These are phyloP conservation scores for Resseliella maxima DNA, from an alignment of 2,888 invertebrate genomes.

Conservation along the genomic window DNA sequence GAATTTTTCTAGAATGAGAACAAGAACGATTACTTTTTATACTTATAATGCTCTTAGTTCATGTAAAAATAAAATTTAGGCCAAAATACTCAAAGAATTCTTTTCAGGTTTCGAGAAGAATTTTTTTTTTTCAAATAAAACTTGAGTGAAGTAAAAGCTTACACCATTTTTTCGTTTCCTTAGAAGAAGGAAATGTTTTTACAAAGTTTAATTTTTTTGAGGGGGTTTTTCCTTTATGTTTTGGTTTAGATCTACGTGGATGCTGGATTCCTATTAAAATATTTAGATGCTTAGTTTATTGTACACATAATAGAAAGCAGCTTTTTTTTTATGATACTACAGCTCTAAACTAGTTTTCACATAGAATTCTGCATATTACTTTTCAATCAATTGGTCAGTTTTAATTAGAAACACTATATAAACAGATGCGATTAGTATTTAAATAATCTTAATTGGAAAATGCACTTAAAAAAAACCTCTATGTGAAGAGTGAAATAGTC, in stretches of 20 bases:
- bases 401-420: neutral
- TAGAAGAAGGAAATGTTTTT: conserved; percentile 4
- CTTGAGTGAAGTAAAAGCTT: conserved; percentile 44
- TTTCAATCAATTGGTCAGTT: neutral
- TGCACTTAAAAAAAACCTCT: too few species aligned
- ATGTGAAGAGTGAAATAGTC: too few species aligned
- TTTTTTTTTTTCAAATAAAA: neutral
- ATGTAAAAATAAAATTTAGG: conserved; percentile 11
- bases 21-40: neutral
- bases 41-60: neutral
- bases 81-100: neutral
- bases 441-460: neutral
- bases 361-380: neutral
- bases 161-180: conserved; percentile 43
- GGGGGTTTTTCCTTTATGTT: neutral
- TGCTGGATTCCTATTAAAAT: neutral
- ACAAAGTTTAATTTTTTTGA: conserved; percentile 40
- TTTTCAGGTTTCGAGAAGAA: neutral
- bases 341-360: conserved; percentile 11
- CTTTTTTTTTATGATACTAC: neutral
- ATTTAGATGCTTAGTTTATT: neutral
- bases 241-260: neutral
- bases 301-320: neutral
- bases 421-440: neutral
- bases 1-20: neutral